phyloP scores from a whole-genome alignment of 2,113 vertebrate genomes.

The Megalops atlanticus region DNA sequence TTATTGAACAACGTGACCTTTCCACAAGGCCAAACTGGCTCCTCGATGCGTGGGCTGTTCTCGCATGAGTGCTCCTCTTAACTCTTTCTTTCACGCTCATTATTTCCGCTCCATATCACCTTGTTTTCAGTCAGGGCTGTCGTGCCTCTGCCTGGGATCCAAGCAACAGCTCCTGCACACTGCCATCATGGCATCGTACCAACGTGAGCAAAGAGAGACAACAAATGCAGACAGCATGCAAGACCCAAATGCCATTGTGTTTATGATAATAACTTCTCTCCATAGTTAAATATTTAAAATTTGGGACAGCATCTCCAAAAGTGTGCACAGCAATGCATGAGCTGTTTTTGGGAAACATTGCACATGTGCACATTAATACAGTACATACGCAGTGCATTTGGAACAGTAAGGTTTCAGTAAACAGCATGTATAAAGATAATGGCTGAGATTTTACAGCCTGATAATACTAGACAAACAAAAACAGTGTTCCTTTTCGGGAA shows the following conservation, averaged over 20 bases:
- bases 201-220: too few relatives aligned
- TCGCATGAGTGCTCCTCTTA: conserved; percentile 68
- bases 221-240: neutral
- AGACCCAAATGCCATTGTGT: neutral
- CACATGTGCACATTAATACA: neutral
- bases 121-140: conserved; percentile 60
- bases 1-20: conserved; percentile 72
- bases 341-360: neutral
- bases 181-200: neutral
- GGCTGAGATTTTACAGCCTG: neutral
- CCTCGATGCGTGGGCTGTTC: conserved; percentile 66
- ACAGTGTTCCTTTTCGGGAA: neutral
- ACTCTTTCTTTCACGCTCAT: conserved; percentile 70
- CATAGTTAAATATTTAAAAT: neutral
- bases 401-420: too few relatives aligned
- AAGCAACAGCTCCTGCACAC: conserved; percentile 40
- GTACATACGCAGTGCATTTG: neutral
- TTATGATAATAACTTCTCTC: neutral
- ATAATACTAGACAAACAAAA: neutral
- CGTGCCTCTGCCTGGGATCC: conserved; percentile 49
- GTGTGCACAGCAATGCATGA: neutral
- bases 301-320: neutral
- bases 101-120: conserved; percentile 72
- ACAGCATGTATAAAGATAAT: neutral
- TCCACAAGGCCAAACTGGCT: conserved; percentile 63